Evolutionary conservation across 2,797 vertebrate genomes (phyloP), one percentile per base, ranked within the genome.

Genomic region (Hipposideros larvatus): DNA sequence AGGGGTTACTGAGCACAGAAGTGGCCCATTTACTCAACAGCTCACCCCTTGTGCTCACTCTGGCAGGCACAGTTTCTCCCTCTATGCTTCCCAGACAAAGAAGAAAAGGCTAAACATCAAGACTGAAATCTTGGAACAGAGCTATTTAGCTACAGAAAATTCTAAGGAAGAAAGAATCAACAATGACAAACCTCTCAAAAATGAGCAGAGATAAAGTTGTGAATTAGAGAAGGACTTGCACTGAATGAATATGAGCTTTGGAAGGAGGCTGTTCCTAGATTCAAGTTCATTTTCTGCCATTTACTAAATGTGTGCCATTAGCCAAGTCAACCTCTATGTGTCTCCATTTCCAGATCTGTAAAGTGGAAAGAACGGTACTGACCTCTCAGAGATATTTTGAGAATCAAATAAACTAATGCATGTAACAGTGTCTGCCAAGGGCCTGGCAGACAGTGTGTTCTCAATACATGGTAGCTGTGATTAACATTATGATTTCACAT

Each of bases 331-430:
- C 51, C 43, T 57, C 2, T 22, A 11, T 46, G 16, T 83, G n/a
- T 21, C 55, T 96, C 43, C 41, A 28, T 61, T 55, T 77, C n/a
- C 61, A 15, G 18, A 61, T 57, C 82, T 77, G 5, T 80, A 77
- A 92, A 89, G 71, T 70, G 59, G 55, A 70, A 94, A 88, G n/a
- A 70, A 46, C 0, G 41, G 15, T 14, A 74, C 2, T 31, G 63
- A 61, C 51, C 15, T 57, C 28, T 78, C 46, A 59, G 57, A 26
- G n/a, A 63, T 92, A 88, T 57, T 80, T 11, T 46, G 48, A 66
- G 70, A 90, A 85, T 31, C 75, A 88, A 93, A 71, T 48, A 61
- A 79, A 90, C 55, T 86, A 92, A 88, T 7, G 11, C 37, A 77
- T 37, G 8, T 1, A 66, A 70, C 15, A 51, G 34, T 31, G 14